Conservation (phyloP, 2,888 invertebrate genomes). For the Heliothis peltigera region DNA sequence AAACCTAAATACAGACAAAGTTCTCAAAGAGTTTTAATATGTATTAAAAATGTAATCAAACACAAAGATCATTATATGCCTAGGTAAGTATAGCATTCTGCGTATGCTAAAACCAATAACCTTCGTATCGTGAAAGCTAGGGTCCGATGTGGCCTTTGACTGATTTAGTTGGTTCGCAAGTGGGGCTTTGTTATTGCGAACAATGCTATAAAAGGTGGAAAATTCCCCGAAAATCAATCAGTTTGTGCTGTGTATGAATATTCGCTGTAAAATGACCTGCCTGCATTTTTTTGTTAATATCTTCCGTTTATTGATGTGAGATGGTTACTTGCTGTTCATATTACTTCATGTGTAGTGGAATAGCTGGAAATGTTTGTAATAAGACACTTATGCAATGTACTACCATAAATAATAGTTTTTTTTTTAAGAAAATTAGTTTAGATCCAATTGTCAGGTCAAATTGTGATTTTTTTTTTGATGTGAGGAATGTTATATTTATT, state of each 20-base stretch:
- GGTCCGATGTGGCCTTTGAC: constrained; percentile 13
- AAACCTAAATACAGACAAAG: not conserved
- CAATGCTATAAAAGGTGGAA: constrained; percentile 42
- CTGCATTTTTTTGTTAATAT: not conserved
- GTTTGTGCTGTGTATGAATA: constrained; percentile 31
- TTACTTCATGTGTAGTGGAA: no score
- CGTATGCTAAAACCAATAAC: constrained; percentile 28
- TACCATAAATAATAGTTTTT: no score
- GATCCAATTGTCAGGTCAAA: no score
- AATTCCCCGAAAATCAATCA: constrained; percentile 25
- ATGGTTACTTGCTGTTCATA: no score
- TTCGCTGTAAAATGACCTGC: not conserved
- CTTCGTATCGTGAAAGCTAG: constrained; percentile 14
- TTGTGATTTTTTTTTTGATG: no score
- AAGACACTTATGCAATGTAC: no score
- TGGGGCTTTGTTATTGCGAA: constrained; percentile 31
- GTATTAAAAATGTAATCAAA: constrained; percentile 2
- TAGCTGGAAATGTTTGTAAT: no score
- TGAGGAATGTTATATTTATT: no score
- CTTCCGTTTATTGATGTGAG: not conserved
- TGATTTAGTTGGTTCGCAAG: constrained; percentile 18
- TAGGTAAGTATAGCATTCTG: not conserved
- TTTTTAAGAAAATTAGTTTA: no score
- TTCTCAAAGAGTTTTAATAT: not conserved
- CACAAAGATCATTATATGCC: not conserved